These are phyloP conservation scores for Ischnus inquisitorius DNA, from an alignment of 2,888 invertebrate genomes.

Conservation along the genomic window DNA sequence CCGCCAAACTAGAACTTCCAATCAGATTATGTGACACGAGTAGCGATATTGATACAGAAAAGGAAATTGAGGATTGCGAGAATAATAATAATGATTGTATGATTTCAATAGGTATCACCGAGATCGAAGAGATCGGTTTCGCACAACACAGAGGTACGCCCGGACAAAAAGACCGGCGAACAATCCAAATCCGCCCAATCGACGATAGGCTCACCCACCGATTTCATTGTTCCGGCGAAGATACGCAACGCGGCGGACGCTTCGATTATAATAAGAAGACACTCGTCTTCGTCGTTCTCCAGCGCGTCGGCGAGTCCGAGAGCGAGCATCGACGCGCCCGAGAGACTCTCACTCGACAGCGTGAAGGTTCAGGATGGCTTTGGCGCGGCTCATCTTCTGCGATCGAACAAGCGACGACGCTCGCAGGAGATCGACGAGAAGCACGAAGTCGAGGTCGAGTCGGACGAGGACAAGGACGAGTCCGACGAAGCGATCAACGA, in stretches of 20 bases:
- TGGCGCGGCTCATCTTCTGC: constrained; percentile 68
- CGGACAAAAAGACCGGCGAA: constrained; percentile 71
- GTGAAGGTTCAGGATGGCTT: constrained; percentile 58
- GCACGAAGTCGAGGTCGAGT: constrained; percentile 57
- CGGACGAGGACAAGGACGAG: background rate
- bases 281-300: constrained; percentile 94
- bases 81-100: too few relatives aligned
- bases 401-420: constrained; percentile 76
- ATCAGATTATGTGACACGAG: too few relatives aligned
- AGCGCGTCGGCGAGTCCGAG: constrained; percentile 90
- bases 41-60: too few relatives aligned
- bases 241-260: constrained; percentile 88
- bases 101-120: constrained; percentile 80
- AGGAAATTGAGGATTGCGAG: too few relatives aligned
- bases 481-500: constrained; percentile 66
- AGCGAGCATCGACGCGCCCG: constrained; percentile 85
- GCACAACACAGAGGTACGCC: constrained; percentile 60
- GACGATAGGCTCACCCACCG: constrained; percentile 72
- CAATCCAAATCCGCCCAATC: constrained; percentile 63
- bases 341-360: constrained; percentile 60
- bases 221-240: constrained; percentile 81
- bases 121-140: constrained; percentile 84
- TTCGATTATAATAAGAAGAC: constrained; percentile 92
- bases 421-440: constrained; percentile 72
- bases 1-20: too few relatives aligned